Evolutionary conservation across 2,797 vertebrate species (phyloP).

Genomic region (Etheostoma nigrum): DNA sequence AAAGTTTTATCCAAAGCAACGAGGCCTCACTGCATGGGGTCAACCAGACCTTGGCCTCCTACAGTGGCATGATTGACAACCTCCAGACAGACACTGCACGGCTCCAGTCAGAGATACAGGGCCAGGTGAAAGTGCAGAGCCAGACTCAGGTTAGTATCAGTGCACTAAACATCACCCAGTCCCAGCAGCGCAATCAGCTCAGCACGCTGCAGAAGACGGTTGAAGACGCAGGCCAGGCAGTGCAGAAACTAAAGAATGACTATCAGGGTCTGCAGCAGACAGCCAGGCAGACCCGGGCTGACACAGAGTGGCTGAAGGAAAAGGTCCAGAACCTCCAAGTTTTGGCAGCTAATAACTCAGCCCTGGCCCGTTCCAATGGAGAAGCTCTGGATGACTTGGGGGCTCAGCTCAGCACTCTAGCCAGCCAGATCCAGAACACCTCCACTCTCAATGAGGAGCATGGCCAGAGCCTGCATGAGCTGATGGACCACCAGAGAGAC

Average conservation of each 20-base stretch:
- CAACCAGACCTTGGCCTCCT: slow-evolving; percentile 92
- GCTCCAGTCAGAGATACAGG: slow-evolving; percentile 93
- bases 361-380: slow-evolving; percentile 90
- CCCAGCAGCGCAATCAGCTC: slow-evolving; percentile 92
- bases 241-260: slow-evolving; percentile 94
- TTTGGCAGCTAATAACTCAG: slow-evolving; percentile 93
- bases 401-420: slow-evolving; percentile 89
- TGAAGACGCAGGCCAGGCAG: slow-evolving; percentile 92
- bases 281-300: slow-evolving; percentile 89
- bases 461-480: slow-evolving; percentile 79
- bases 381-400: slow-evolving; percentile 94
- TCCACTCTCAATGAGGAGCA: slow-evolving; percentile 87
- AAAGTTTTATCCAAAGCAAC: slow-evolving; percentile 90
- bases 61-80: slow-evolving; percentile 88
- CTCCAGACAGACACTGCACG: slow-evolving; percentile 91
- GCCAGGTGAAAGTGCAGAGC: slow-evolving; percentile 89
- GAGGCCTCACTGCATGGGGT: slow-evolving; percentile 91
- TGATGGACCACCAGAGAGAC: slow-evolving; percentile 90
- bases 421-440: slow-evolving; percentile 92
- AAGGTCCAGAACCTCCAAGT: slow-evolving; percentile 94
- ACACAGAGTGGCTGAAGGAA: slow-evolving; percentile 94
- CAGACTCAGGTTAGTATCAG: slow-evolving; percentile 88
- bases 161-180: slow-evolving; percentile 93
- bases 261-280: slow-evolving; percentile 95
- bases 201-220: slow-evolving; percentile 91